Evolutionary conservation across 2,113 vertebrate genomes (phyloP), one percentile per base, ranked within the genome.

Genomic region (Xyrauchen texanus): DNA sequence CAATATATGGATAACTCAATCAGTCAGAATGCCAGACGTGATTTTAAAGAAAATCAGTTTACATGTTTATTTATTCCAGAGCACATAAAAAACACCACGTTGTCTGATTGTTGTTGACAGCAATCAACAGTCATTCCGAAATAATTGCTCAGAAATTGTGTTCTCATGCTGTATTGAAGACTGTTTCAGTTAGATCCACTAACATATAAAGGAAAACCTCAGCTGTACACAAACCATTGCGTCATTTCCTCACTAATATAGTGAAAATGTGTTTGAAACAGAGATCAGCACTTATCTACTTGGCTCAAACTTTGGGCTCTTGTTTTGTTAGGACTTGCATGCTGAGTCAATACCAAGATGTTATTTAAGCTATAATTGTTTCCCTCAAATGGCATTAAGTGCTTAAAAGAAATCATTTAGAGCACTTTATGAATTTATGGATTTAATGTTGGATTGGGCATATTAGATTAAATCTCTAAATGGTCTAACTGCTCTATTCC

Each of bases 1-100:
- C 21, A 69, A 69, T 66, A 52, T 4, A 60, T 8, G 21, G 15
- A 68, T 61, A 78, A 68, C 46, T 44, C 21, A 62, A 78, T 78
- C 66, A 34, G 11, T 4, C 5, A 53, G n/a, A 34, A 34, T 34
- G 21, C 21, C 21, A 1, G 21, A 34, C 21, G 21, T 34, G 16
- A 34, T 42, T 34, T 53, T 52, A 3, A 63, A 34, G 21, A 34
- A 34, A 34, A 34, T 34, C 21, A 34, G 21, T 34, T 34, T 1
- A 34, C 21, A 34, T 34, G 21, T 3, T 34, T 34, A 34, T 34
- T 34, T 34, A 34, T 34, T 34, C 21, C 21, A 34, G 21, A 34
- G 21, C 21, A 34, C 21, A 34, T 34, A 34, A 34, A 34, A 3
- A 34, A 34, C 21, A 34, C 21, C 3, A 34, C 1, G 21, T 34